A percentile compares a stretch with the other conserved stretches of the same genome.
These are phyloP conservation scores for Manis javanica DNA, from an alignment of 2,797 vertebrate species.

Conservation along the genomic window DNA sequence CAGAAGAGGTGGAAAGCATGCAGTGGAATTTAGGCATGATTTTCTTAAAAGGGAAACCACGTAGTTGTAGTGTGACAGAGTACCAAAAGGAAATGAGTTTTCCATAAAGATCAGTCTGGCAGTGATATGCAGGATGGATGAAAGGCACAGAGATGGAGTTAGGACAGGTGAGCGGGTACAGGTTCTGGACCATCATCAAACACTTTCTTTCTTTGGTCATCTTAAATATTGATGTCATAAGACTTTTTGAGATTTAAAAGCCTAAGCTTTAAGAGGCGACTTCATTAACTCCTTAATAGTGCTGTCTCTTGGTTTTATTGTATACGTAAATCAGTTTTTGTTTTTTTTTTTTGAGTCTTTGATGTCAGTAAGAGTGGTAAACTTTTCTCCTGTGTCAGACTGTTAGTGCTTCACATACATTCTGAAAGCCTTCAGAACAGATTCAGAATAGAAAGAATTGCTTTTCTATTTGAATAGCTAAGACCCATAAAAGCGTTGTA, in stretches of 20 bases:
- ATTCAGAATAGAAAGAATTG: background rate
- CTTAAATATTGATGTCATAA: no score
- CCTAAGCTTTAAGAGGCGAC: background rate
- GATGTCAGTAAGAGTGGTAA: background rate
- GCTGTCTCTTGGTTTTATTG: background rate
- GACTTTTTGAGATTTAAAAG: background rate
- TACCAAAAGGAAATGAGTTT: background rate
- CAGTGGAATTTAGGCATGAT: background rate
- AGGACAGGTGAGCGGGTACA: background rate
- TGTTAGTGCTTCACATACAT: background rate
- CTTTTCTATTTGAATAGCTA: constrained; percentile 21
- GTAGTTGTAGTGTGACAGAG: background rate
- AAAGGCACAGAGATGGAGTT: background rate
- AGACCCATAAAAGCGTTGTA: no score
- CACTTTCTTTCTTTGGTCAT: background rate
- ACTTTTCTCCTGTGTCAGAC: background rate
- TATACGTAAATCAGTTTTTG: background rate
- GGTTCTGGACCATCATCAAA: background rate
- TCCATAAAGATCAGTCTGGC: background rate
- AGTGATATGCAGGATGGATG: no score
- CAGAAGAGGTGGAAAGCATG: background rate
- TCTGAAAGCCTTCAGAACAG: background rate
- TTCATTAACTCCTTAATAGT: background rate
- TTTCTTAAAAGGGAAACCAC: background rate
- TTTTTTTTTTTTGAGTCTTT: no score